Conservation (phyloP, 2,113 vertebrate species). For the Sula dactylatra region DNA sequence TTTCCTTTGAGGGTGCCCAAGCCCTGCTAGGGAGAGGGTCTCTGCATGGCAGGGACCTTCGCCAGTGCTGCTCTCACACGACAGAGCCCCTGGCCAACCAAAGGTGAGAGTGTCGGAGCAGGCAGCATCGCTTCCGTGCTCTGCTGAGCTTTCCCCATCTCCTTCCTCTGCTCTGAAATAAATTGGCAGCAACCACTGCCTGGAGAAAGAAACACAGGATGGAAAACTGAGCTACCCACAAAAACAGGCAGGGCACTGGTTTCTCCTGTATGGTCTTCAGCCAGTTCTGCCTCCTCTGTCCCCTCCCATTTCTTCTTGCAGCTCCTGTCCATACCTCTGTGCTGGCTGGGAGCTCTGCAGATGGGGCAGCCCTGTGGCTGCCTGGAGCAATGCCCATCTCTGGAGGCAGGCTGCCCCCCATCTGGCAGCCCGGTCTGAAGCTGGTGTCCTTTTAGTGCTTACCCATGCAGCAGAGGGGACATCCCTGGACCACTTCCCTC, state of each 20-base stretch:
- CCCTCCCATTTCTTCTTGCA: neutral
- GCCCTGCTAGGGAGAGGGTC: neutral
- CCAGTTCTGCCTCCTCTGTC: neutral
- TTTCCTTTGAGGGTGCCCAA: neutral
- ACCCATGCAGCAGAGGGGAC: fast-evolving
- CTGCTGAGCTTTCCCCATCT: neutral
- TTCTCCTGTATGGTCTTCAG: neutral
- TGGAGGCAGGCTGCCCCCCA: neutral
- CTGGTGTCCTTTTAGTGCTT: neutral
- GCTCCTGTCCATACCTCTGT: neutral
- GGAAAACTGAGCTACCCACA: neutral
- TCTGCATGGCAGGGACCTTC: neutral
- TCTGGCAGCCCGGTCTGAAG: neutral
- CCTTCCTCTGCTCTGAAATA: neutral
- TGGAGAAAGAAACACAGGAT: neutral
- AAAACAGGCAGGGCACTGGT: fast-evolving
- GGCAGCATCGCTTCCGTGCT: fast-evolving
- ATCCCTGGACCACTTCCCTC: neutral
- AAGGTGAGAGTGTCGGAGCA: neutral
- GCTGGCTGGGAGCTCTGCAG: neutral
- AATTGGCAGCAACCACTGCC: neutral
- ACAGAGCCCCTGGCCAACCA: neutral
- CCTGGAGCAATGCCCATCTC: neutral
- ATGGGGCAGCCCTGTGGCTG: neutral
- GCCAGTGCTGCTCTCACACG: neutral